These are phyloP conservation scores for Lasiurus borealis DNA, from an alignment of 2,113 vertebrate species.

Conservation along the genomic window DNA sequence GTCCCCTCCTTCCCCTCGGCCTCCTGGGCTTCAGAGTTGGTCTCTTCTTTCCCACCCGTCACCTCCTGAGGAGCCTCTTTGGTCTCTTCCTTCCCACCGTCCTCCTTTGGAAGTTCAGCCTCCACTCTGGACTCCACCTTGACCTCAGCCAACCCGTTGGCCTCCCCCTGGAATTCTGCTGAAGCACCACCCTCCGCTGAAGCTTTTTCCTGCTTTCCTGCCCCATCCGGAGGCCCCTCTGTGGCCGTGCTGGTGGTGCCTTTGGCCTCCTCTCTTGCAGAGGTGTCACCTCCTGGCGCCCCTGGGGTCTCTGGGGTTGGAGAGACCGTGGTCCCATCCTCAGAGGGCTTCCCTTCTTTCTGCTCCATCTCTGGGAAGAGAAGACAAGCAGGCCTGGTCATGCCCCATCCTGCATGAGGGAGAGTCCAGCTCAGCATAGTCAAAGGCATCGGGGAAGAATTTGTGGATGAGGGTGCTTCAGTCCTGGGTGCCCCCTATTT, in stretches of 20 bases:
- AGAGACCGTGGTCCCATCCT: background rate
- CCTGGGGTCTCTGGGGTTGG: background rate
- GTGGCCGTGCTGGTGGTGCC: accelerated
- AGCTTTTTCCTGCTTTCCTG: background rate
- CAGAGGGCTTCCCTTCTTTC: constrained; percentile 35
- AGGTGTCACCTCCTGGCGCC: background rate
- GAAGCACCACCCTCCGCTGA: accelerated
- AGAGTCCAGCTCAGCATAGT: too few relatives aligned
- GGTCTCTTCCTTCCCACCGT: background rate
- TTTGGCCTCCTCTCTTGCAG: background rate
- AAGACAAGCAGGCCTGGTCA: background rate
- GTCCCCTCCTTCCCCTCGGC: background rate
- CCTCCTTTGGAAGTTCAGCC: background rate
- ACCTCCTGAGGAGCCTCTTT: background rate
- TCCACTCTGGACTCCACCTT: background rate
- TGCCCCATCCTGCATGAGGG: accelerated
- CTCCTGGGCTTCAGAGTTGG: background rate
- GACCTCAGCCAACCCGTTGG: background rate
- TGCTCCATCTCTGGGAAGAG: constrained; percentile 79
- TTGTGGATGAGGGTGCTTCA: background rate
- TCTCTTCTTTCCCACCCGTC: background rate
- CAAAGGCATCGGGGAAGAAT: too few relatives aligned
- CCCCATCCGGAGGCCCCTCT: background rate
- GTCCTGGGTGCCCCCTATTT: background rate
- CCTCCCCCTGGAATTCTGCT: background rate